Evolutionary conservation across 2,797 vertebrate species (phyloP), one percentile per base, ranked within the genome.

Genomic region (Sebastes oblongus): DNA sequence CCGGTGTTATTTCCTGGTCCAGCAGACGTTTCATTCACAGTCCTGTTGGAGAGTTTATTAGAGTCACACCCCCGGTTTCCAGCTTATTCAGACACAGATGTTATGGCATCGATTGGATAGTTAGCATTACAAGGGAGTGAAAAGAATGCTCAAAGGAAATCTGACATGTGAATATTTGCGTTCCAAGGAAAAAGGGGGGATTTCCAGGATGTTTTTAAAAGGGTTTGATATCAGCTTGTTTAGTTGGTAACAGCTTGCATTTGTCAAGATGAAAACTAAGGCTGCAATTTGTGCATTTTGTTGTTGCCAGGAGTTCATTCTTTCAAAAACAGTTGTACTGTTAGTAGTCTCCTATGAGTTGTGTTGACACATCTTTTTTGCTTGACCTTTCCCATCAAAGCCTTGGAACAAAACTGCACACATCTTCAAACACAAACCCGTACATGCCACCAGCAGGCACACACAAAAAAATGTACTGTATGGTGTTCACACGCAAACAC

Each of bases 131-230:
- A 68, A 34, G 66, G 68, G 65, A 85, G 71, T 77, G 78, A 77
- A 80, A 77, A 59, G 66, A 81, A 88, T 81, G 55, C 55, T 87
- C 68, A 18, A 60, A 32, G 60, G 77, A 86, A 30, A 73, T 75
- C 50, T 5, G 66, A 77, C 34, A 65, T 73, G 65, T 71, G 54
- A 67, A 6, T 29, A 8, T 27, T 14, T 68, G 20, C 12, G 18
- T 77, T 75, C 68, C 22, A 71, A 69, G 70, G 22, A 54, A 60
- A 55, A 60, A n/a, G 22, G 39, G 34, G 68, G 78, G 60, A n/a
- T 75, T 82, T 78, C 30, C 55, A 5, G 50, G 68, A 59, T 86
- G 60, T 85, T 74, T 74, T 72, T 61, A 8, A 16, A 70, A 72
- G 59, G 5, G 61, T 75, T 82, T 68, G 18, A 80, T 83, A 65